Base-by-base conservation (phyloP, 2,888 invertebrate genomes). In the Cosmorhoe ocellata region DNA sequence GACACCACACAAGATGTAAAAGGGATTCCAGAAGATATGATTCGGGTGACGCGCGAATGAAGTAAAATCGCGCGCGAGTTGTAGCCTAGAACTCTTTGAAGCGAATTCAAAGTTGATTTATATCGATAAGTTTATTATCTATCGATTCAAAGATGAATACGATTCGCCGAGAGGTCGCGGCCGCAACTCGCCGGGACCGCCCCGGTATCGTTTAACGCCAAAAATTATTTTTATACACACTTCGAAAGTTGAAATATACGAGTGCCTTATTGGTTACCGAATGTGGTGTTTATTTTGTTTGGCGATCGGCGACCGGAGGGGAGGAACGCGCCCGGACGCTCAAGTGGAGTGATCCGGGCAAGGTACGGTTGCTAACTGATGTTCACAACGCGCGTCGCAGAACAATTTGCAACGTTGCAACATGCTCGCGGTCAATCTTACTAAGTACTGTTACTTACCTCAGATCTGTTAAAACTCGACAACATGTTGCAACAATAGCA, bases 331-430 rank as follows among this genome's bases (percentile, higher is more conserved):
- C 92, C 94, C 92, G 93, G 92, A 92, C 93, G 88, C 93, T 94
- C 94, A 93, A 94, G 93, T 92, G 77, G 94, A 94, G 94, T 91
- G 93, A 92, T 93, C 92, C 92, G 94, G 94, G 93, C 94, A 93
- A 94, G 94, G 94, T 94, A 94, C 93, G 91, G 93, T 94, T 83
- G 79, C 84, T 81, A 76, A 69, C 63, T 80, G 74, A 74, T 76
- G 69, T 68, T 66, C 39, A 52, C 50, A 66, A 79, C 83, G 79
- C 84, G 71, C 76, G 84, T 73, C 83, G 46, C 63, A 76, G 79
- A 63, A 84, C 83, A 82, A 81, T 74, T 53, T 75, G 73, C 72
- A 9, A 10, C 12, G 38, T 43, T 45, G 58, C 47, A 54, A 64
- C 47, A 47, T 41, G 33, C 18, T 14, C 43, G 36, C 43, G 43